These are phyloP conservation scores for Chloromyia formosa DNA, from an alignment of 2,888 invertebrate genomes.

Conservation along the genomic window DNA sequence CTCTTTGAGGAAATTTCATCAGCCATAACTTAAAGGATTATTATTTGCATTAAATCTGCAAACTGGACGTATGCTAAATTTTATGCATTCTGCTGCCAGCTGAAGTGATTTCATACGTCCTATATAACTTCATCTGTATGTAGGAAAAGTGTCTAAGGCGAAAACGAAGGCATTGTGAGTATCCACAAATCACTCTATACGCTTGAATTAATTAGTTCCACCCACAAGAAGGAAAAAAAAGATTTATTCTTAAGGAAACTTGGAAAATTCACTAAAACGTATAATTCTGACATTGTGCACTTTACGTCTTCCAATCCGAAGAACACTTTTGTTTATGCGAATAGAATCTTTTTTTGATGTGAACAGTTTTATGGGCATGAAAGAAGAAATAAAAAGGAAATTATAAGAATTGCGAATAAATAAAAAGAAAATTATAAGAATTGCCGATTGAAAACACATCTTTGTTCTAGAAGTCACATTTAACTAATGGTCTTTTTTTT, in stretches of 20 bases:
- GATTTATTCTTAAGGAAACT: background rate
- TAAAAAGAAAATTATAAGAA: no score
- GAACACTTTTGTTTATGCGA: background rate
- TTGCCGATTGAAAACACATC: no score
- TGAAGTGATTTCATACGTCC: background rate
- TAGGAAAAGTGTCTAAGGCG: background rate
- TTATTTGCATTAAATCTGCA: conserved; percentile 34
- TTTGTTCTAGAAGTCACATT: no score
- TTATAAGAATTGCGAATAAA: no score
- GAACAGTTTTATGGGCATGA: no score
- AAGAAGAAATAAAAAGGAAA: no score
- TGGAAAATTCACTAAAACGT: background rate
- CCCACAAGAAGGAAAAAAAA: conserved; percentile 5
- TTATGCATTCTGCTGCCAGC: background rate
- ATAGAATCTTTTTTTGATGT: no score
- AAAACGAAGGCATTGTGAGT: background rate
- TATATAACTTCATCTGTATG: background rate
- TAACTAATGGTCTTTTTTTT: no score
- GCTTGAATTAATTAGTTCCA: conserved; percentile 2
- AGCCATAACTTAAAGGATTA: conserved; percentile 36
- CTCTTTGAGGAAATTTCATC: conserved; percentile 23
- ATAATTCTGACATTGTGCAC: background rate
- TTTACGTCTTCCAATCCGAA: background rate
- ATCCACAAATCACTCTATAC: conserved; percentile 24
- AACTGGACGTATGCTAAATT: conserved; percentile 9